Base-by-base conservation (phyloP, 2,113 vertebrate genomes). In the Limnothrissa miodon region DNA sequence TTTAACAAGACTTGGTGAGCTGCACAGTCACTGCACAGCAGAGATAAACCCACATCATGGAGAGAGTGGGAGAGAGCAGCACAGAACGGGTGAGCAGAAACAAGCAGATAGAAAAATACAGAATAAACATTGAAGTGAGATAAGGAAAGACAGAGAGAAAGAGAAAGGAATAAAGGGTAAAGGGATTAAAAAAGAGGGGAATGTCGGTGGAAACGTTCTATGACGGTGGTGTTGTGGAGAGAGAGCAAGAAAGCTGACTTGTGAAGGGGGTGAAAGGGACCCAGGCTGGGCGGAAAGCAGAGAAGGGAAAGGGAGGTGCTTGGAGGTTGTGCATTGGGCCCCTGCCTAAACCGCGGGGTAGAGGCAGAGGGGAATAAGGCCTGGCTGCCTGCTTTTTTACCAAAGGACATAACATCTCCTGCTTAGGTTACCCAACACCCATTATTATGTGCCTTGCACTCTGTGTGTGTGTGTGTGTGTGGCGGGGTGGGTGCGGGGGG, bases 51-150 rank as follows among this genome's bases (percentile, higher is more conserved):
- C 66, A 29, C n/a, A 23, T 29, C 15, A 23, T 9, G 10, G 25
- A 25, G 79, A 84, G 81, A 66, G 56, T 45, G 45, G 33, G 82
- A 83, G 82, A 81, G 81, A 80, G 70, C 13, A 45, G 66, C 19
- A 56, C 4, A 3, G 74, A 25, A 39, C 45, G 29, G 36, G 82
- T 3, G 45, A 25, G 79, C n/a, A 80, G 79, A 11, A 10, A 25
- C 3, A 29, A 25, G 33, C 25, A 29, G 33, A 48, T 7, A n/a
- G 45, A 10, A n/a, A 53, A n/a, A n/a, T 2, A 25, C 9, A 11
- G 33, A n/a, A 45, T 46, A 1, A 9, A 46, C 8, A 15, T 10
- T 15, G 13, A 10, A 46, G 13, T 46, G 45, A 9, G 7, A 48
- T 10, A 51, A 10, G 33, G n/a, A 44, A 1, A 48, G 46, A 48